Evolutionary conservation across 2,888 invertebrate species (phyloP), one percentile per base, ranked within the genome.

Genomic region (Scaptomyza parva): DNA sequence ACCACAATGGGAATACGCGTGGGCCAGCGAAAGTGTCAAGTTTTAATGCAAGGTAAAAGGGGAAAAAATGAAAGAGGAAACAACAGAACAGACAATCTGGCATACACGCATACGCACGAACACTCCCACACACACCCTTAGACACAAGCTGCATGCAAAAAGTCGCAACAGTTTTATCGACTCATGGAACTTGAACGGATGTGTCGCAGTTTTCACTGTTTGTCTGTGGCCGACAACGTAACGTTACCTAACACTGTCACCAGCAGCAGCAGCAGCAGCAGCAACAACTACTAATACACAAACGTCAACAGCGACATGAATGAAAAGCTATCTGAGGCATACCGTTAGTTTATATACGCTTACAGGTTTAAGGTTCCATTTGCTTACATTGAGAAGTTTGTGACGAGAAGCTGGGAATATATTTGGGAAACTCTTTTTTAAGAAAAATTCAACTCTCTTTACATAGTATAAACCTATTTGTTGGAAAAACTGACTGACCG

Each of bases 131-230:
- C 20, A 33, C 43, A 14, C n/a, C 35, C 53, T 30, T 18, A 18
- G n/a, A 30, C 33, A 14, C 35, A 37, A 17, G 2, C 7, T 47
- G 61, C 67, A 74, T 78, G 70, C 75, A 79, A 69, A 37, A 37
- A 69, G 86, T 70, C 78, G n/a, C 72, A 82, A 79, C 77, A 66
- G 70, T 72, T 86, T 78, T 86, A 86, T 86, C 83, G 80, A 78
- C 72, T 55, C 59, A 30, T 53, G 58, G 28, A 28, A 35, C 37
- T 17, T 17, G n/a, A n/a, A 9, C 72, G 76, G 76, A 76, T 76
- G 72, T 55, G 53, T 54, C 44, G 43, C 24, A 37, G 24, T 53
- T 22, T 2, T 22, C 5, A 5, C 22, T 22, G 22, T 22, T 22
- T 45, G 12, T 45, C 18, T 18, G 8, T 33, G 39, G 30, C 44